phyloP scores from a whole-genome alignment of 2,888 invertebrate genomes.

The Ecliptopera silaceata region DNA sequence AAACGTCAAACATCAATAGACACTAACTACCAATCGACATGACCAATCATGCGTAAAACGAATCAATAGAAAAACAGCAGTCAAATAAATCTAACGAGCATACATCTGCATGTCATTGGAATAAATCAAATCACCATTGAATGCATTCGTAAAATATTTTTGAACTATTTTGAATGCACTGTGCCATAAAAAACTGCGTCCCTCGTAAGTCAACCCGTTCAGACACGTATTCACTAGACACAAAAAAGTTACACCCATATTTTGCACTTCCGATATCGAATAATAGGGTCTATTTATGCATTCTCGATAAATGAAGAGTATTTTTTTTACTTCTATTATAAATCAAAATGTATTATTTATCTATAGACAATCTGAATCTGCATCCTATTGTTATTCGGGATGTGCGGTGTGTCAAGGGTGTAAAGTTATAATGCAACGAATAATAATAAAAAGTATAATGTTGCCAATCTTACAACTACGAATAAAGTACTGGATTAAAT shows the following conservation, averaged over 20 bases:
- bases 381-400: conserved; percentile 81
- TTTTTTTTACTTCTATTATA: conserved; percentile 79
- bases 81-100: conserved; percentile 82
- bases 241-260: conserved; percentile 83
- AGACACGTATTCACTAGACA: conserved; percentile 75
- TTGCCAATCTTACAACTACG: background rate
- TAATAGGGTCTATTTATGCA: conserved; percentile 83
- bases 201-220: conserved; percentile 79
- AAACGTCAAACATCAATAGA: conserved; percentile 56
- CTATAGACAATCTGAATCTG: conserved; percentile 81
- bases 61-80: conserved; percentile 78
- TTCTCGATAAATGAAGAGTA: conserved; percentile 82
- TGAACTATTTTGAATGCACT: conserved; percentile 79
- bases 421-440: conserved; percentile 71
- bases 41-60: conserved; percentile 77
- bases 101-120: conserved; percentile 81
- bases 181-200: conserved; percentile 62
- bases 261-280: conserved; percentile 81
- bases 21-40: conserved; percentile 79
- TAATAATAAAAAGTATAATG: conserved; percentile 53
- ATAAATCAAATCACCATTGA: conserved; percentile 83
- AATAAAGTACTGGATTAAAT: too few relatives aligned
- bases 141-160: conserved; percentile 81
- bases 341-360: conserved; percentile 84
- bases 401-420: conserved; percentile 82